These are phyloP conservation scores for Xenopus tropicalis DNA, from an alignment of 2,113 vertebrate species.

Conservation along the genomic window DNA sequence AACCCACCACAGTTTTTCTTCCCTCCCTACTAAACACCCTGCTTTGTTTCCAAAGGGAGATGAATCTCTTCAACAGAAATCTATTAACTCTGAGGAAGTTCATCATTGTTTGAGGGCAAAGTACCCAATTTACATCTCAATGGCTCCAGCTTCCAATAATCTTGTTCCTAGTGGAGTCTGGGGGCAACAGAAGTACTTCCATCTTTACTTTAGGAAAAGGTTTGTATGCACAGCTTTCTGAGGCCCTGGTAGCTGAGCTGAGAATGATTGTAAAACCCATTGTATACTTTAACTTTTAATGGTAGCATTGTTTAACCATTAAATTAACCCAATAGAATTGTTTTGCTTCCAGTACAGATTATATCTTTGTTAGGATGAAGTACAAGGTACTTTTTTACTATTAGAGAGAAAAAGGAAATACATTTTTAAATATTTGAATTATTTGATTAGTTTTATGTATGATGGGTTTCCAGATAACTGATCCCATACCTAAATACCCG, in stretches of 20 bases:
- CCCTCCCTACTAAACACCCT: slow-evolving; percentile 75
- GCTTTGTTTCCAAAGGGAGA: slow-evolving; percentile 81
- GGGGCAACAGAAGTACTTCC: slow-evolving; percentile 81
- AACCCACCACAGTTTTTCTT: slow-evolving; percentile 70
- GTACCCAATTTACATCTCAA: slow-evolving; percentile 94
- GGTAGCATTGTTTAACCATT: background rate
- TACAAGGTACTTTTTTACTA: too few relatives aligned
- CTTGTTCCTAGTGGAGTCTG: slow-evolving; percentile 77
- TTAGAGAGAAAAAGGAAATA: too few relatives aligned
- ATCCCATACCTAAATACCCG: too few relatives aligned
- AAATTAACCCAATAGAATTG: too few relatives aligned
- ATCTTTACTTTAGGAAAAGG: slow-evolving; percentile 62
- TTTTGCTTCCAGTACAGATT: too few relatives aligned
- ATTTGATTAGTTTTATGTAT: too few relatives aligned
- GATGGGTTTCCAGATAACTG: too few relatives aligned
- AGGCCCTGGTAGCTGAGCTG: background rate
- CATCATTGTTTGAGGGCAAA: slow-evolving; percentile 90
- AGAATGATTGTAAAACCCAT: slow-evolving; percentile 14
- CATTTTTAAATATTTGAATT: too few relatives aligned
- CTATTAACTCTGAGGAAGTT: slow-evolving; percentile 98
- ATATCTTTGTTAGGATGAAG: too few relatives aligned
- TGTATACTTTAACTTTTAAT: slow-evolving; percentile 5
- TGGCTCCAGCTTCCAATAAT: slow-evolving; percentile 77
- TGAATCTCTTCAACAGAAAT: slow-evolving; percentile 89
- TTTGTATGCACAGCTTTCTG: slow-evolving; percentile 16